Evolutionary conservation across 30 jellyfish, hydroid and myxozoan genomes (phyloP).

Genomic region (Turritopsis rubra): DNA sequence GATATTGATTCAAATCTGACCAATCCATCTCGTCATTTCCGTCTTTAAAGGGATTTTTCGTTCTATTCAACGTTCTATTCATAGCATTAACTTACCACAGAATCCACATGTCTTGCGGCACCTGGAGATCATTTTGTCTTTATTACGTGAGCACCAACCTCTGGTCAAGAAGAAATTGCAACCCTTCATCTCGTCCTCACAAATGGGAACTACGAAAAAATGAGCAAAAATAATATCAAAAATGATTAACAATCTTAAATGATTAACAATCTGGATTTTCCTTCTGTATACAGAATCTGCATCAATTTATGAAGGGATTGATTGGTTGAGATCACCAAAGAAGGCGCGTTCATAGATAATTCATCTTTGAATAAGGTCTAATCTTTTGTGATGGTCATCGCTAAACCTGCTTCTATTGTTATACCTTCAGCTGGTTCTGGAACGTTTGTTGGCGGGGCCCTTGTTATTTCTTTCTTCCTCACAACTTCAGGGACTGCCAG

Average conservation of each 20-base stretch:
- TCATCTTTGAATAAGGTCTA: not conserved
- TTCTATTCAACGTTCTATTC: no score
- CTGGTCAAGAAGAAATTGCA: conserved; percentile 1
- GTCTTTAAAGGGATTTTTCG: no score
- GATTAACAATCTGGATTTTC: no score
- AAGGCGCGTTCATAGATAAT: no score
- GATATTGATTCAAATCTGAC: no score
- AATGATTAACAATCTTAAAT: no score
- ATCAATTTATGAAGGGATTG: no score
- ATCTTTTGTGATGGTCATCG: not conserved
- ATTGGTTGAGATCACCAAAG: no score
- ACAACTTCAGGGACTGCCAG: not conserved
- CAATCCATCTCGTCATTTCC: no score
- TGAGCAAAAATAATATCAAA: no score
- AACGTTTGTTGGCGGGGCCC: conserved; percentile 1
- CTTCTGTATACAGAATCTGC: no score
- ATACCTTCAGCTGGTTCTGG: not conserved
- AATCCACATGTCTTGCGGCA: conserved; percentile 6
- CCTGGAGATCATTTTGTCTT: not conserved
- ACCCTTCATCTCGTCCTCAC: conserved; percentile 8
- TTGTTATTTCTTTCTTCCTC: conserved; percentile 4
- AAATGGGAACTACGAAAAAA: not conserved
- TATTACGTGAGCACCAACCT: conserved; percentile 1
- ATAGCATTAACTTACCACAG: conserved; percentile 5
- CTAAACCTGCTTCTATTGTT: not conserved